Evolutionary conservation across 92 coral and sea anemone species (phyloP).

Genomic region (Hydrozoanthus gracilis): DNA sequence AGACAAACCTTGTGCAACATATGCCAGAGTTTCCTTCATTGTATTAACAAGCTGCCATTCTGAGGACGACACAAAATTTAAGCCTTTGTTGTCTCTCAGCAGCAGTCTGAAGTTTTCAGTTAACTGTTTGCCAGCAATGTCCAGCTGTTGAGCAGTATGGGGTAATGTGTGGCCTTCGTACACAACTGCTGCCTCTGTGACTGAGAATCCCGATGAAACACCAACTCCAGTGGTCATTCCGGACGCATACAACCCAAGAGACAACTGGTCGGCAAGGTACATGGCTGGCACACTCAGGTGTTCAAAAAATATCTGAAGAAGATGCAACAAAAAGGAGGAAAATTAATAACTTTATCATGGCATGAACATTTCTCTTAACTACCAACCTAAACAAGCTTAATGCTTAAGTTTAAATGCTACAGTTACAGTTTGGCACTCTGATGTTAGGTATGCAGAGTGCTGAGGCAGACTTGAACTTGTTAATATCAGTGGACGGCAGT

Average conservation of each 20-base stretch:
- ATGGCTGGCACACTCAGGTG: slow-evolving; percentile 92
- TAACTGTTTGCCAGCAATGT: slow-evolving; percentile 89
- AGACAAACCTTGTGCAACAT: slow-evolving; percentile 84
- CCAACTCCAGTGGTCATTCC: slow-evolving; percentile 90
- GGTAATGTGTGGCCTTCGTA: slow-evolving; percentile 90
- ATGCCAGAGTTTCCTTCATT: slow-evolving; percentile 86
- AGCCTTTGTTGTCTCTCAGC: slow-evolving; percentile 83
- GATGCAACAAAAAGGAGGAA: background rate
- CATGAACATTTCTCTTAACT: no score
- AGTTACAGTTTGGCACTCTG: no score
- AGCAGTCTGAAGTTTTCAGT: slow-evolving; percentile 87
- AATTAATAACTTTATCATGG: no score
- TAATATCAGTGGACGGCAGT: no score
- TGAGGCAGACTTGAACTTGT: no score
- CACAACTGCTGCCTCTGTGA: slow-evolving; percentile 93
- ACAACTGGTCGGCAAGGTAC: slow-evolving; percentile 89
- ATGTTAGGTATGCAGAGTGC: no score
- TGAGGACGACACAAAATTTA: slow-evolving; percentile 87
- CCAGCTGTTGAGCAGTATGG: slow-evolving; percentile 84
- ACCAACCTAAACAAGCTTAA: background rate
- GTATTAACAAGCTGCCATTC: slow-evolving; percentile 99
- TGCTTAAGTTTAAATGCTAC: background rate
- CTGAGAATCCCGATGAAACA: slow-evolving; percentile 92
- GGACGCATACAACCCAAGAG: slow-evolving; percentile 85
- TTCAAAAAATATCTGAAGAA: slow-evolving; percentile 89